Evolutionary conservation across 2,797 vertebrate genomes (phyloP).

Genomic region (Brachymystax lenok): DNA sequence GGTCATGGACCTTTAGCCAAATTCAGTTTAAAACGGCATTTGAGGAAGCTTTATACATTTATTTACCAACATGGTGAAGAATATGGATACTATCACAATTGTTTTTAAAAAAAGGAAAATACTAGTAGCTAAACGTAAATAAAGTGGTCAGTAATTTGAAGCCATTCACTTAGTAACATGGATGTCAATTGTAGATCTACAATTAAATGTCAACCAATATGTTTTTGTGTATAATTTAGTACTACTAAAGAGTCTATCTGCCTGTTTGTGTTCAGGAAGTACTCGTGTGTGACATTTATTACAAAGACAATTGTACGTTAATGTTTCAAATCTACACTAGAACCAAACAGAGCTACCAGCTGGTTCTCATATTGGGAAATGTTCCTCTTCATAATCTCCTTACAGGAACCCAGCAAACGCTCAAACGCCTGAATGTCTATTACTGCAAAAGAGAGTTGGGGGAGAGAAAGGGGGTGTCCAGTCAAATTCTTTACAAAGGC

Average conservation of each 20-base stretch:
- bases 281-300: neutral
- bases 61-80: neutral
- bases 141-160: neutral
- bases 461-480: too few relatives aligned
- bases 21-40: neutral
- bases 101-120: neutral
- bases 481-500: neutral
- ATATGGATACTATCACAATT: neutral
- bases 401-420: constrained; percentile 92
- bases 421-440: constrained; percentile 96
- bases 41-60: neutral
- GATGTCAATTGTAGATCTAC: neutral
- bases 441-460: constrained; percentile 74
- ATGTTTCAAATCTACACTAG: constrained; percentile 84
- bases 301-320: constrained; percentile 26
- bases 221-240: neutral
- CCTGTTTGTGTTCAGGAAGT: neutral
- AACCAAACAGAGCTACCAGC: constrained; percentile 91
- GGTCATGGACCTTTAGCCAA: neutral
- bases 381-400: constrained; percentile 98
- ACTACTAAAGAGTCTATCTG: constrained; percentile 7
- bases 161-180: neutral
- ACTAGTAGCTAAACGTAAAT: neutral
- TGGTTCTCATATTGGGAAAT: constrained; percentile 93
- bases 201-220: neutral